Evolutionary conservation across 2,888 invertebrate genomes (phyloP).

Genomic region (Tolmerus cingulatus): DNA sequence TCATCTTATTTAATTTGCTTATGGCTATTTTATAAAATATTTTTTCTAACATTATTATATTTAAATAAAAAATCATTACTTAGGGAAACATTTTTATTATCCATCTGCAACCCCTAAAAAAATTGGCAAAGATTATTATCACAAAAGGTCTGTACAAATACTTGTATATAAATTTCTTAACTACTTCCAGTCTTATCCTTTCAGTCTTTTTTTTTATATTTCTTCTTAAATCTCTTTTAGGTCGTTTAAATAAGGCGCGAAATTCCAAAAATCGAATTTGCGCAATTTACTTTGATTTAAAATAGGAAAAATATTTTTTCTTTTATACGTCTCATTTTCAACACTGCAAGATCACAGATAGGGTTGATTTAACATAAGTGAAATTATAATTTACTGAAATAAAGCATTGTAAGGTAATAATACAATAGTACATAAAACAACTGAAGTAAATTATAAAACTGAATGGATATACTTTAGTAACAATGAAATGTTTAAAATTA

Average conservation of each 20-base stretch:
- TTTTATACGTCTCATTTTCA: background rate
- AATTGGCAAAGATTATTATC: background rate
- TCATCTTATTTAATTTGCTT: background rate
- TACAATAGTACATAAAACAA: background rate
- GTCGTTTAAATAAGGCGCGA: background rate
- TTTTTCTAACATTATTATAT: background rate
- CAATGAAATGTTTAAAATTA: background rate
- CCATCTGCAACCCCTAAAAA: background rate
- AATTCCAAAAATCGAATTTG: background rate
- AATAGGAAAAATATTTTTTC: background rate
- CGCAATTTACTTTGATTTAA: background rate
- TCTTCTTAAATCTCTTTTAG: background rate
- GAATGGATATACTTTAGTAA: slow-evolving; percentile 3
- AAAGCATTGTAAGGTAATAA: background rate
- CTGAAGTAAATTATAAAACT: slow-evolving; percentile 48
- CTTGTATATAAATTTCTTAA: background rate
- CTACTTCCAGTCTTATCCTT: slow-evolving; percentile 21
- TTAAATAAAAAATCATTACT: slow-evolving; percentile 3
- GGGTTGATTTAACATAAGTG: background rate
- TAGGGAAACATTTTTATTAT: background rate
- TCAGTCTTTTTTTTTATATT: slow-evolving; percentile 2
- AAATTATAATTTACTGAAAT: background rate
- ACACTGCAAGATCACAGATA: background rate
- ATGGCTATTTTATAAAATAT: background rate
- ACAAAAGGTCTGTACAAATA: background rate